Conservation (phyloP, 2,888 invertebrate species). For the Coenonympha arcania region DNA sequence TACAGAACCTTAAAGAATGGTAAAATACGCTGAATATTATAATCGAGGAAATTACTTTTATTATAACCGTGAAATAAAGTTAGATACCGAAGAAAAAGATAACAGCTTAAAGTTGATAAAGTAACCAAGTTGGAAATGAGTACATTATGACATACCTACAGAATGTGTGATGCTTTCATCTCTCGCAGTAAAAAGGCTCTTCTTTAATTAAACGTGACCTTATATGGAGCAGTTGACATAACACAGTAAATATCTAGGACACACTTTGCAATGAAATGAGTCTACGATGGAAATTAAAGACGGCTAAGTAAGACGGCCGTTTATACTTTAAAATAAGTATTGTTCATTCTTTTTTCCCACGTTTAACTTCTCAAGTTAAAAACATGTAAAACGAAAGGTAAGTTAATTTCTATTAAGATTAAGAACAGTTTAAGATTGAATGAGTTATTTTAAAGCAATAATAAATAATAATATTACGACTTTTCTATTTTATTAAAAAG, state of each 20-base stretch:
- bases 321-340: not conserved
- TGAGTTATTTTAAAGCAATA: no score
- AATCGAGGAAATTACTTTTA: not conserved
- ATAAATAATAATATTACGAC: no score
- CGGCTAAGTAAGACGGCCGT: not conserved
- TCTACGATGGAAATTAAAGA: slow-evolving; percentile 7
- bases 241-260: slow-evolving; percentile 1
- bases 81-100: not conserved
- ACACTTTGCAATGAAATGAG: slow-evolving; percentile 8
- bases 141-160: no score
- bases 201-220: slow-evolving; percentile 2
- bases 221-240: not conserved
- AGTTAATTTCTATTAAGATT: not conserved
- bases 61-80: not conserved
- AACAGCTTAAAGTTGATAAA: not conserved
- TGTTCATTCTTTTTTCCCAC: not conserved
- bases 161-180: not conserved
- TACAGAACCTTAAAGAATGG: not conserved
- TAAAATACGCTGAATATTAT: no score
- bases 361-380: no score
- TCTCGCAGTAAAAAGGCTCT: not conserved
- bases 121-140: not conserved
- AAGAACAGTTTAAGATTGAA: no score
- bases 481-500: no score
- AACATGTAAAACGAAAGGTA: not conserved